Evolutionary conservation across 2,888 invertebrate species (phyloP).

Genomic region (Brenthis hecate): DNA sequence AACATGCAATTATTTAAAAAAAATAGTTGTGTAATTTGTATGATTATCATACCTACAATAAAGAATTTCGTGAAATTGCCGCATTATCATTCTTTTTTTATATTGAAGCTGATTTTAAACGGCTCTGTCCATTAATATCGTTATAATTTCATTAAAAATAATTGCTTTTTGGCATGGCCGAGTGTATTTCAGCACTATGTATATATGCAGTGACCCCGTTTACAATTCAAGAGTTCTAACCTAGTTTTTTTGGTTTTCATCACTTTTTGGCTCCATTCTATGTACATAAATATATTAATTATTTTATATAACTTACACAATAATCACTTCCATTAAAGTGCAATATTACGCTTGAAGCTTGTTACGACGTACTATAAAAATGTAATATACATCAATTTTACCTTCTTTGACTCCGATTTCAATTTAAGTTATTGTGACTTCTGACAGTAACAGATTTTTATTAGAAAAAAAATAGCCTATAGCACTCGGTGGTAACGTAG

Average conservation of each 20-base stretch:
- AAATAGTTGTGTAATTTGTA: too few species aligned
- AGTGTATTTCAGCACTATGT: constrained; percentile 7
- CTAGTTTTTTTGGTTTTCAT: constrained; percentile 7
- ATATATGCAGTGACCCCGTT: constrained; percentile 19
- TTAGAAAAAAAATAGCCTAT: too few species aligned
- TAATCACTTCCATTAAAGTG: too few species aligned
- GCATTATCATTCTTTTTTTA: neutral
- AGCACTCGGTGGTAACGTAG: too few species aligned
- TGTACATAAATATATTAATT: neutral
- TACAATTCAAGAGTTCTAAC: constrained; percentile 5
- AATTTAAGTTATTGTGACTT: too few species aligned
- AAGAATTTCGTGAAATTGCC: neutral
- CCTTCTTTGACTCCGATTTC: too few species aligned
- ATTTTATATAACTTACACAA: neutral
- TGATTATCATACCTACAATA: neutral
- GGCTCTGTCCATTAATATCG: constrained; percentile 10
- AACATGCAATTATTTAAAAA: too few species aligned
- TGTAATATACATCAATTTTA: too few species aligned
- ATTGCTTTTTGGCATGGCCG: constrained; percentile 17
- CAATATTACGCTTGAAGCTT: too few species aligned
- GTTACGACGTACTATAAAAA: too few species aligned
- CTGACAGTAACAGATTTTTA: too few species aligned
- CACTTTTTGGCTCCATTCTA: neutral
- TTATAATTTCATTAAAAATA: constrained; percentile 22
- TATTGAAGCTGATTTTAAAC: constrained; percentile 6